phyloP scores from a whole-genome alignment of 2,113 vertebrate species.

The Lonchura striata region DNA sequence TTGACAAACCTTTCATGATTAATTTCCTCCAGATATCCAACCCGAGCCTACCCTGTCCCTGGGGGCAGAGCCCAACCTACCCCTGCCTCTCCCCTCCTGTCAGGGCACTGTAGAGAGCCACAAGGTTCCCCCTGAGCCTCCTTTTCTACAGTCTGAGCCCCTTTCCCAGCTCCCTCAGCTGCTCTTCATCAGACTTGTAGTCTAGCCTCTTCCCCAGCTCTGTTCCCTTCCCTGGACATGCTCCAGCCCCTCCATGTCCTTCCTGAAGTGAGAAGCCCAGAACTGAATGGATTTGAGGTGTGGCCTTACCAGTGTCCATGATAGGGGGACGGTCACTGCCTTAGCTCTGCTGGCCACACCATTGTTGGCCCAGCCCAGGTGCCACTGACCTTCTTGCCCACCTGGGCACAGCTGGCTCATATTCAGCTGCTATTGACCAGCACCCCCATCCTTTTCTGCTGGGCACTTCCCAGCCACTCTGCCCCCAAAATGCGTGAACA shows the following conservation, averaged over 20 bases:
- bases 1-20: background rate
- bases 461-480: background rate
- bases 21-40: background rate
- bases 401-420: background rate
- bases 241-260: background rate
- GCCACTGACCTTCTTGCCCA: background rate
- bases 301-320: fast-evolving
- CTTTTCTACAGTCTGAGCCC: background rate
- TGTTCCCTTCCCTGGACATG: fast-evolving
- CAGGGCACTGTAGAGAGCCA: background rate
- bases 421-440: background rate
- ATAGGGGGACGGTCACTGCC: background rate
- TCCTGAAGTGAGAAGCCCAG: background rate
- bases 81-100: background rate
- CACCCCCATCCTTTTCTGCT: background rate
- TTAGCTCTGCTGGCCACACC: background rate
- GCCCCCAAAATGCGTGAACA: background rate
- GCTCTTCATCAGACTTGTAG: fast-evolving
- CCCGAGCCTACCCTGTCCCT: background rate
- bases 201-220: background rate
- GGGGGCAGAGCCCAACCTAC: background rate
- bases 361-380: background rate
- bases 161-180: background rate
- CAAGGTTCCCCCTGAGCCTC: background rate
- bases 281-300: background rate